A percentile compares a stretch with the other conserved stretches of the same genome.
Conservation (phyloP, 2,113 vertebrate genomes). For the Coryphaenoides rupestris region DNA sequence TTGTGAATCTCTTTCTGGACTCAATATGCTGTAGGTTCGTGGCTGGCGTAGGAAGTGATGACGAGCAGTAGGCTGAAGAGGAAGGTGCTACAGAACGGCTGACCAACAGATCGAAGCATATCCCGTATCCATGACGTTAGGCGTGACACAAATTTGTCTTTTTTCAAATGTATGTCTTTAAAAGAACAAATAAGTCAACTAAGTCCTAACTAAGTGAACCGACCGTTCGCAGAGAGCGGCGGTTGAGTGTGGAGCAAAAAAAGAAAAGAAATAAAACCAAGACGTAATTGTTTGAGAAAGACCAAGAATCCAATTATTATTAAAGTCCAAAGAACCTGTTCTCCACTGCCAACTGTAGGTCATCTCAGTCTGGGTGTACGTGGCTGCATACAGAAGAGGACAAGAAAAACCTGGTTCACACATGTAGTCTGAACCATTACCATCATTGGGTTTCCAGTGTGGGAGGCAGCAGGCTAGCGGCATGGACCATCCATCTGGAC, state of each 20-base stretch:
- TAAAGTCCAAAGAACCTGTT: slow-evolving; percentile 17
- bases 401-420: slow-evolving; percentile 18
- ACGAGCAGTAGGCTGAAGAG: too few relatives aligned
- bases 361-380: slow-evolving; percentile 10
- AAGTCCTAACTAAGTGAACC: too few relatives aligned
- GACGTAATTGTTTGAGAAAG: slow-evolving; percentile 37
- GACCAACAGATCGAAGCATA: too few relatives aligned
- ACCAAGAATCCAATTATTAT: slow-evolving; percentile 19
- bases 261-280: slow-evolving; percentile 28
- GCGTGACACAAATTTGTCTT: too few relatives aligned
- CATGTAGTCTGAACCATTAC: neutral
- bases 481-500: neutral
- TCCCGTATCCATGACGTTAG: too few relatives aligned
- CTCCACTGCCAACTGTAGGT: slow-evolving; percentile 18
- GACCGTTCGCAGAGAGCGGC: too few relatives aligned
- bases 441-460: slow-evolving; percentile 32
- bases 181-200: too few relatives aligned
- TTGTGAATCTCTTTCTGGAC: too few relatives aligned
- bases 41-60: too few relatives aligned
- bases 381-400: slow-evolving; percentile 15
- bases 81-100: too few relatives aligned
- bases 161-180: too few relatives aligned
- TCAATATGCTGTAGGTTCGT: too few relatives aligned
- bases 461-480: slow-evolving; percentile 31
- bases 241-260: slow-evolving; percentile 26